Percentiles rank a stretch among this genome's conserved stretches.
Evolutionary conservation across 2,113 vertebrate genomes (phyloP).

Genomic region (Apodemus speciosus): DNA sequence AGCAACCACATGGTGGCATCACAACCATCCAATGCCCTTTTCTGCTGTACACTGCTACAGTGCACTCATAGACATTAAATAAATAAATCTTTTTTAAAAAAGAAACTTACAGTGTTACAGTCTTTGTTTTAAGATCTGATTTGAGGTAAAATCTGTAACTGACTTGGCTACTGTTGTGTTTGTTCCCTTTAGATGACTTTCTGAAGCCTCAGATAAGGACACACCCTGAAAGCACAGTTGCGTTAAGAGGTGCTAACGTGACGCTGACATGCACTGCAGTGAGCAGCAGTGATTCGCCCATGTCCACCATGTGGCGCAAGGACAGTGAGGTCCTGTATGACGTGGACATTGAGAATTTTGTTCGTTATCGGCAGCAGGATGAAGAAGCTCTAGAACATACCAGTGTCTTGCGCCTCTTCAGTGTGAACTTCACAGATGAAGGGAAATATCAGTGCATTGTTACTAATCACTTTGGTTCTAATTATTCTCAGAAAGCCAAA

Average conservation of each 20-base stretch:
- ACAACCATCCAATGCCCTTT: no score
- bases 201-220: slow-evolving; percentile 87
- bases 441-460: slow-evolving; percentile 89
- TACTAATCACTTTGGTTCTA: slow-evolving; percentile 90
- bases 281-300: slow-evolving; percentile 89
- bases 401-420: slow-evolving; percentile 86
- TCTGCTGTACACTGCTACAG: no score
- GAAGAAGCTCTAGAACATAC: slow-evolving; percentile 86
- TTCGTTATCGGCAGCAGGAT: slow-evolving; percentile 84
- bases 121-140: slow-evolving; percentile 37
- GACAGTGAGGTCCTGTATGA: slow-evolving; percentile 87
- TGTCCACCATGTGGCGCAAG: slow-evolving; percentile 88
- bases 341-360: slow-evolving; percentile 86
- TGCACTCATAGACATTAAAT: no score
- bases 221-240: slow-evolving; percentile 86
- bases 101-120: not conserved
- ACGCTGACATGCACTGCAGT: slow-evolving; percentile 85
- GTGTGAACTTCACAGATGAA: slow-evolving; percentile 90
- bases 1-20: no score
- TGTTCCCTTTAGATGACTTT: slow-evolving; percentile 84
- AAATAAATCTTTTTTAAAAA: no score
- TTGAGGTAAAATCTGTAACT: slow-evolving; percentile 35
- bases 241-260: slow-evolving; percentile 86
- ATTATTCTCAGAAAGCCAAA: slow-evolving; percentile 89
- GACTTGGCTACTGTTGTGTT: slow-evolving; percentile 38